Base-by-base conservation (phyloP, 2,113 vertebrate species). In the Sprattus sprattus region DNA sequence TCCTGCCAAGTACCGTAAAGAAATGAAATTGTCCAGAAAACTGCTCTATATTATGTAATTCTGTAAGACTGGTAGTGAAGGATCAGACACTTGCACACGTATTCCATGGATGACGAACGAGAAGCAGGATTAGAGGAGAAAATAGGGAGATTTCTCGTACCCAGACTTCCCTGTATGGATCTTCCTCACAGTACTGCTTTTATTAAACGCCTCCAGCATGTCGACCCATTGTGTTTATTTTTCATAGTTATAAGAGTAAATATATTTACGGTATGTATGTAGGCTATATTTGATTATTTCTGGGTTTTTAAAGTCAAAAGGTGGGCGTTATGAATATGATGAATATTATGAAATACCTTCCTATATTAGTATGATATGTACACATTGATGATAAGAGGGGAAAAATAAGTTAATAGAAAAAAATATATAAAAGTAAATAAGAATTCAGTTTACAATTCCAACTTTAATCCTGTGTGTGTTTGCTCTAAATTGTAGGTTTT, bases 21-120 rank as follows among this genome's bases (percentile, higher is more conserved):
- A 95, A 95, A 96, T 95, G 95, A 96, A 96, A 96, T 96, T 96
- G 95, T 96, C 93, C 93, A 93, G 92, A 95, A 39, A 97, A 93
- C 93, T 93, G 93, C 88, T 96, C 93, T 95, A 93, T 91, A 45
- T 93, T 91, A 45, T 93, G 92, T 95, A 93, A 93, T 94, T 94
- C 85, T 90, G 90, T 93, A 93, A 95, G 95, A 95, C 90, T 93
- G 94, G 94, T 93, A 90, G 91, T 92, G 90, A 93, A 92, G 92
- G 88, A 85, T 91, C 93, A 91, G 71, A 92, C 91, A 88, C 83
- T 85, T 84, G 78, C 89, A 85, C 85, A 89, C 93, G 93, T 91
- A 93, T 93, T 93, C 85, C 82, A 71, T 91, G 88, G 60, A 82
- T 87, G 89, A 87, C 85, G 90, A 90, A 89, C 89, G 71, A 16